Base-by-base conservation (phyloP, 2,888 invertebrate species). In the Cosmorhoe ocellata region DNA sequence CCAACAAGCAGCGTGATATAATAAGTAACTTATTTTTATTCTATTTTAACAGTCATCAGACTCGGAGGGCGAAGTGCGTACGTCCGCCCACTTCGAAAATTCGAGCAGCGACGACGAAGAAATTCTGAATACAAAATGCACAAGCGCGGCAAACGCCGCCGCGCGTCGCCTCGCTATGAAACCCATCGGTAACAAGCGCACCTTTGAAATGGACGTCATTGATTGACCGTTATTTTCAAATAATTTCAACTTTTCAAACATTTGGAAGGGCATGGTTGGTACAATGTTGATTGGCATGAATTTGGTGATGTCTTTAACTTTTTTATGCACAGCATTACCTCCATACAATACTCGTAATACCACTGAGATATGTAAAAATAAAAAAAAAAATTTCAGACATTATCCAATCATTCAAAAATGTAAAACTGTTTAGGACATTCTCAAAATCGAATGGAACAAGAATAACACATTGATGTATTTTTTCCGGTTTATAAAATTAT, bases 21-120 rank as follows among this genome's bases (percentile, higher is more conserved):
- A 3, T 18, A 18, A 18, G 4, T 24, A 24, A 24, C 7, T 24
- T 6, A 24, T 7, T 18, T n/a, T 33, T 47, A 18, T 31, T 39
- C 47, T 46, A 3, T 59, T 50, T 68, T 66, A n/a, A 22, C 74
- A 86, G 85, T 84, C 82, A 14, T 82, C 84, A 40, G 87, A 88
- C 44, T 83, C 85, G 3, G 87, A 86, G 43, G 82, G 78, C 44
- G 82, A 81, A 58, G 71, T 81, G 51, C 77, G 77, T 42, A 69
- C 78, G 61, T 68, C 79, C 58, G 81, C 75, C 51, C 82, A 69
- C 58, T 81, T 80, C 66, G 79, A 86, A 47, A 81, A 76, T 53
- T 84, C 84, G 8, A 88, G 87, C 70, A 85, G 84, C 62, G 81
- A 84, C 74, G 90, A 88, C 60, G 90, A 89, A 34, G 87, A 89